Conservation (phyloP, 2,888 invertebrate species). For the Sthenelais limicola region DNA sequence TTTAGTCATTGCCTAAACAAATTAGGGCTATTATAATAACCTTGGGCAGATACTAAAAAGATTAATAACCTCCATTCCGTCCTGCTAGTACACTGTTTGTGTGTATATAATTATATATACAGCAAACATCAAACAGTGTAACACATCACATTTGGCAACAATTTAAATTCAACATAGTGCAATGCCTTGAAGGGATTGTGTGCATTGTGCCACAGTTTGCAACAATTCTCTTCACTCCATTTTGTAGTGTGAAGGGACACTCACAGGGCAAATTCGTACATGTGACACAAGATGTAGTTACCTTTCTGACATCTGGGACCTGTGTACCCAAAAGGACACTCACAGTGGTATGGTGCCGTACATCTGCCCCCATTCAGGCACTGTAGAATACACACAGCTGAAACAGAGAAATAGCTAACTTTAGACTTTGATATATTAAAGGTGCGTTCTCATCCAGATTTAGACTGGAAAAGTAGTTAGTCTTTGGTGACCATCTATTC, state of each 20-base stretch:
- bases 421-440: not conserved
- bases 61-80: too few species aligned
- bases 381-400: slow-evolving; percentile 53
- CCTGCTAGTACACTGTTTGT: too few species aligned
- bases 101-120: slow-evolving; percentile 9
- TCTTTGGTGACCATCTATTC: too few species aligned
- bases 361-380: slow-evolving; percentile 62
- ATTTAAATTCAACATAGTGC: not conserved
- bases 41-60: too few species aligned
- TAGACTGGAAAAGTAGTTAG: too few species aligned
- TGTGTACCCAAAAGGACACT: slow-evolving; percentile 57
- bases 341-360: slow-evolving; percentile 56
- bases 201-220: not conserved
- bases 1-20: too few species aligned
- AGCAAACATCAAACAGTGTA: not conserved
- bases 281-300: slow-evolving; percentile 40
- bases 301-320: slow-evolving; percentile 59
- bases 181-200: not conserved
- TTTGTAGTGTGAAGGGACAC: not conserved
- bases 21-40: too few species aligned
- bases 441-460: too few species aligned
- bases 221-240: not conserved
- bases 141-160: not conserved
- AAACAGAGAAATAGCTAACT: slow-evolving; percentile 38
- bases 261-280: too few species aligned